phyloP scores from a whole-genome alignment of 2,888 invertebrate genomes.

The Dasysyrphus tricinctus region DNA sequence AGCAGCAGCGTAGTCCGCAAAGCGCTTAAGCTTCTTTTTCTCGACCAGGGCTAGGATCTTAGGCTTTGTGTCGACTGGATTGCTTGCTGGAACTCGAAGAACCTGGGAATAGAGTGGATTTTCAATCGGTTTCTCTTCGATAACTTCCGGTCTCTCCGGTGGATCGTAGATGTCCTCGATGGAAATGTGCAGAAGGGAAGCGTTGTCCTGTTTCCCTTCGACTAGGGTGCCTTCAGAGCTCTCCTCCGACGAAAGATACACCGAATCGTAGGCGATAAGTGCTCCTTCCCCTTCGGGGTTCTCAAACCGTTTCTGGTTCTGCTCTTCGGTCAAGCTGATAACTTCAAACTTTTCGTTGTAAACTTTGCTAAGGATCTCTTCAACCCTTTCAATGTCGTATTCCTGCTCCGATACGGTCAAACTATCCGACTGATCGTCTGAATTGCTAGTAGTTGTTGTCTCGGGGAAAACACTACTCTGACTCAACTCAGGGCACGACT shows the following conservation, averaged over 20 bases:
- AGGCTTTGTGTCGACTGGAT: conserved; percentile 84
- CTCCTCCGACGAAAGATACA: conserved; percentile 83
- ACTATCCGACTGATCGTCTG: conserved; percentile 82
- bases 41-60: conserved; percentile 85
- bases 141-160: conserved; percentile 71
- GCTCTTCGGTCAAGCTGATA: conserved; percentile 80
- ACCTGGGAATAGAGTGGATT: conserved; percentile 49
- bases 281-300: conserved; percentile 50
- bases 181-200: conserved; percentile 81
- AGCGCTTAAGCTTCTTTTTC: conserved; percentile 81
- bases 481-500: conserved; percentile 82
- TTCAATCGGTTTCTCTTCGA: conserved; percentile 26
- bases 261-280: conserved; percentile 83
- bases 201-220: conserved; percentile 77
- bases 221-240: conserved; percentile 81
- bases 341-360: conserved; percentile 79
- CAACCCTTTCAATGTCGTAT: conserved; percentile 81
- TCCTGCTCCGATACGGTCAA: conserved; percentile 81
- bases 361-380: conserved; percentile 79
- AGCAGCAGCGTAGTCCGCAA: conserved; percentile 76
- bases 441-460: conserved; percentile 81
- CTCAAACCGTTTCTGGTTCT: conserved; percentile 67
- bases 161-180: conserved; percentile 81
- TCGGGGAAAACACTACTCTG: conserved; percentile 82
- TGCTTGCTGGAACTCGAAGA: conserved; percentile 54